phyloP scores from a whole-genome alignment of 2,797 vertebrate species.

The Clamator glandarius region DNA sequence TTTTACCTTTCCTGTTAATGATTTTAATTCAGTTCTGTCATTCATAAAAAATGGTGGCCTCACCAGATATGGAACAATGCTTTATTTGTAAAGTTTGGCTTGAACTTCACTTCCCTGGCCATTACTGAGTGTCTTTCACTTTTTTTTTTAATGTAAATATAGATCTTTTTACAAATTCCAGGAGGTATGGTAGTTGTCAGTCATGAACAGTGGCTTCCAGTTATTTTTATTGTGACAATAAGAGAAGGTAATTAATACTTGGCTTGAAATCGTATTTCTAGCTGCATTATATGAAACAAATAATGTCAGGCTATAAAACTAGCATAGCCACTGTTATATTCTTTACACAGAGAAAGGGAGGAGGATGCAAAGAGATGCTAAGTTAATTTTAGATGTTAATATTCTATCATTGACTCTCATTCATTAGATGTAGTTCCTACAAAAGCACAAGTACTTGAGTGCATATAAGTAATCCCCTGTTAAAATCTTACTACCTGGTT shows the following conservation, averaged over 20 bases:
- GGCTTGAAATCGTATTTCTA: not conserved
- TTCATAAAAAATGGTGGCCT: not conserved
- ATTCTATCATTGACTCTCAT: not conserved
- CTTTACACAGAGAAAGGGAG: not conserved
- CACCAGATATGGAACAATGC: not conserved
- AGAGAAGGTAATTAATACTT: not conserved
- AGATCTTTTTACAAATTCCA: not conserved
- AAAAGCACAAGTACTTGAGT: not conserved
- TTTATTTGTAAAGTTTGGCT: not conserved
- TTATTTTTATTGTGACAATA: not conserved
- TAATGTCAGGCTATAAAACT: not conserved
- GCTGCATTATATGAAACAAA: not conserved
- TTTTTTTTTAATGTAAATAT: not conserved
- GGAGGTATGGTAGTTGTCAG: not conserved
- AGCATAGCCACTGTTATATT: accelerated
- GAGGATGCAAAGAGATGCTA: not conserved
- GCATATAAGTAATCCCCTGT: not conserved
- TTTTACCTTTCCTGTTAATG: not conserved
- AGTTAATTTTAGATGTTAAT: not conserved
- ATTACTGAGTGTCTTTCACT: not conserved
- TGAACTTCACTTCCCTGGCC: not conserved
- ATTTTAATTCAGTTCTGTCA: not conserved
- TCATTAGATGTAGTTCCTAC: not conserved
- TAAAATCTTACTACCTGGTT: not conserved
- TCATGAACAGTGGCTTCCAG: not conserved